Conservation (phyloP, 2,888 invertebrate genomes). For the Drosophila subsilvestris region DNA sequence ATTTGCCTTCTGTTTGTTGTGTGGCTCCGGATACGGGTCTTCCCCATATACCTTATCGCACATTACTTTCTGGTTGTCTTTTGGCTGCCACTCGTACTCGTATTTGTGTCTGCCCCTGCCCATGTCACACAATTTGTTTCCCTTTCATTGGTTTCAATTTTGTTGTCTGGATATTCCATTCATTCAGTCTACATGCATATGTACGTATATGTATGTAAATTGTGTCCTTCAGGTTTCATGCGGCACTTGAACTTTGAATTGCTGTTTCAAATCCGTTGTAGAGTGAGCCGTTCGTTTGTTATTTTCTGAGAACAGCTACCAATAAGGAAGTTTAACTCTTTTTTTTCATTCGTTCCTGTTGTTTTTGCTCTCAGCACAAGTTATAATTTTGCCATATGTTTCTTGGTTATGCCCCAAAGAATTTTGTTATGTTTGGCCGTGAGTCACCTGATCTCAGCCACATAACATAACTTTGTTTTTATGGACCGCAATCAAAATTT, state of each 20-base stretch:
- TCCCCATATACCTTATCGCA: conserved; percentile 35
- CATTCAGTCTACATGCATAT: too few relatives aligned
- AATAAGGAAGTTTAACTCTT: background rate
- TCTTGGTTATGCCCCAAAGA: background rate
- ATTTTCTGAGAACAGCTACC: background rate
- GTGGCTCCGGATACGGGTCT: conserved; percentile 8
- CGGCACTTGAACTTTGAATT: conserved; percentile 42
- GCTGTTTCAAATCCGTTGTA: conserved; percentile 28
- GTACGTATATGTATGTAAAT: background rate
- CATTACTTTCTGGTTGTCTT: conserved; percentile 53
- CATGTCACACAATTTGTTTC: conserved; percentile 43
- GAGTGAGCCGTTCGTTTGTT: conserved; percentile 23
- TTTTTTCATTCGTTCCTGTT: conserved; percentile 1
- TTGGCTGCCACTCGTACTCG: conserved; percentile 48
- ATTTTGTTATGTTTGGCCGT: conserved; percentile 17
- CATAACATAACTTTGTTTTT: conserved; percentile 48
- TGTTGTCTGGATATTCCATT: conserved; percentile 14
- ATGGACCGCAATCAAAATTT: conserved; percentile 49
- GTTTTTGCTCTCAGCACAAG: background rate
- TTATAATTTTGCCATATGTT: background rate
- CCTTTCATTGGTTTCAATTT: conserved; percentile 45
- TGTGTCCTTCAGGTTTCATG: conserved; percentile 36
- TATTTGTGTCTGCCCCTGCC: conserved; percentile 45
- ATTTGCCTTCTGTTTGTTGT: conserved; percentile 45
- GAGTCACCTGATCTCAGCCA: conserved; percentile 32